A percentile compares a stretch with the other conserved stretches of the same genome.
Conservation (phyloP, 2,888 invertebrate genomes). For the Axea sp. region DNA sequence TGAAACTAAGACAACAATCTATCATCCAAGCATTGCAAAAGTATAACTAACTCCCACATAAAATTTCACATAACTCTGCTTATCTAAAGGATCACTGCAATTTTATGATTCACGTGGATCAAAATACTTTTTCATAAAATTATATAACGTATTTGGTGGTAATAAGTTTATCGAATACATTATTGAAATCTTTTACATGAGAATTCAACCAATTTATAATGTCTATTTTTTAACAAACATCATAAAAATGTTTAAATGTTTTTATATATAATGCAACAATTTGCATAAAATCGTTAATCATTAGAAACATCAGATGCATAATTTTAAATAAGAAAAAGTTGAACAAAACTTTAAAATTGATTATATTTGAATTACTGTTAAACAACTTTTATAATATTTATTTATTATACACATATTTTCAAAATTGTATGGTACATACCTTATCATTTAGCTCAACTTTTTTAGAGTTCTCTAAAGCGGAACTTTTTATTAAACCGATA, state of each 20-base stretch:
- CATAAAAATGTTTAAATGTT: too few species aligned
- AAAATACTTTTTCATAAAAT: constrained; percentile 16
- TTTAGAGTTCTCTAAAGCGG: constrained; percentile 5
- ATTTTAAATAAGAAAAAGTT: too few species aligned
- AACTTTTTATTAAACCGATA: not conserved
- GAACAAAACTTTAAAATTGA: too few species aligned
- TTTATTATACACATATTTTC: too few species aligned
- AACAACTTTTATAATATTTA: too few species aligned
- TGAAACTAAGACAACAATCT: constrained; percentile 2
- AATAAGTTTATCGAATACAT: not conserved
- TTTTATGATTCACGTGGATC: constrained; percentile 15
- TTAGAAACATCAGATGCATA: too few species aligned
- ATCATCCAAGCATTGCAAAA: constrained; percentile 18
- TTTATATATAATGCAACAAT: too few species aligned
- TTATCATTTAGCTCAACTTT: constrained; percentile 7
- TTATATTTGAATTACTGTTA: too few species aligned
- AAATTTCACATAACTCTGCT: constrained; percentile 4
- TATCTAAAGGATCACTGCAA: not conserved
- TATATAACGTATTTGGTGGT: not conserved
- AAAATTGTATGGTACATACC: constrained; percentile 15
- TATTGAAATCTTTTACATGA: too few species aligned
- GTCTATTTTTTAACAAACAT: too few species aligned
- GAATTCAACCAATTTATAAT: too few species aligned
- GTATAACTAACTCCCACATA: constrained; percentile 19
- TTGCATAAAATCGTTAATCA: too few species aligned